Base-by-base conservation (phyloP, 2,113 vertebrate genomes). In the Pungitius pungitius region DNA sequence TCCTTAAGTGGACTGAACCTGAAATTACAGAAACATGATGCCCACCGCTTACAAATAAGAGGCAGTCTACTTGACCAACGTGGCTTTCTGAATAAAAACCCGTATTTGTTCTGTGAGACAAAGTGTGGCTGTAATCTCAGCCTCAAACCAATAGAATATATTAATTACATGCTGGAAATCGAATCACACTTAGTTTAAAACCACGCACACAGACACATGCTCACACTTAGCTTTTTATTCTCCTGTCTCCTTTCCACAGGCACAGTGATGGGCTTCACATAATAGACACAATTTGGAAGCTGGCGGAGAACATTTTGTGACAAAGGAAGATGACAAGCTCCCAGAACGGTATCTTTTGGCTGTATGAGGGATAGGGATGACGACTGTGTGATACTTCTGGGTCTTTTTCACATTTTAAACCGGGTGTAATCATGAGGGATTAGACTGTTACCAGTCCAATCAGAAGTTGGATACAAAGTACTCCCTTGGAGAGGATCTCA, bases 301-400 rank as follows among this genome's bases (percentile, higher is more conserved):
- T 49, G 33, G 47, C 15, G 12, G 57, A 57, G 73, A 59, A 56
- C 60, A 61, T 45, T 30, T 54, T 89, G 86, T 90, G 88, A 92
- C 84, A 88, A 77, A 86, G 88, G 92, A 89, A 72, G 77, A 92
- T 86, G 65, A 79, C 37, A 49, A 72, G 70, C 85, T 85, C 61
- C 72, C 79, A 74, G 8, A 86, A 80, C 84, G 75, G 58, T 65
- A 61, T 20, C 58, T 39, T 79, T 74, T 60, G 73, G 59, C n/a
- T 1, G 2, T 62, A 67, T 89, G n/a, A 72, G 39, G 42, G 51
- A 75, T 37, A 39, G 80, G 87, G 86, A 90, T 60, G 69, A 79
- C 82, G 79, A 75, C 40, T 81, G 57, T 82, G 7, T 1, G 45
- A 73, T 69, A 47, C 39, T 54, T 20, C 72, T 77, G 67, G 75